These are phyloP conservation scores for Campaea margaritaria DNA, from an alignment of 2,888 invertebrate species.

Conservation along the genomic window DNA sequence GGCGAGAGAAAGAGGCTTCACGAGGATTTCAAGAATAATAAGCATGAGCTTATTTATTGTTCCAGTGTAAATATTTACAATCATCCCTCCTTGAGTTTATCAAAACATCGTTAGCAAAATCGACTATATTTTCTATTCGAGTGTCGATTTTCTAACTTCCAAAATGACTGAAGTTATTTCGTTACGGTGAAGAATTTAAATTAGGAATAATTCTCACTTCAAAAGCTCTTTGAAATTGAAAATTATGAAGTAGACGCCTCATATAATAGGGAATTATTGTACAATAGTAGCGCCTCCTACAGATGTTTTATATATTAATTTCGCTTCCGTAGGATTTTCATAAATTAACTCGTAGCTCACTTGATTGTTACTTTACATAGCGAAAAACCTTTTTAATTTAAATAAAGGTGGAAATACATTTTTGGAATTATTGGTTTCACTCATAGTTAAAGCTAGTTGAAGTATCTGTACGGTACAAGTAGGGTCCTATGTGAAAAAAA, in stretches of 20 bases:
- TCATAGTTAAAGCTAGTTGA: no score
- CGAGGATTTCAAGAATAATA: no score
- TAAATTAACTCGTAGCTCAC: slow-evolving; percentile 29
- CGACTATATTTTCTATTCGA: slow-evolving; percentile 22
- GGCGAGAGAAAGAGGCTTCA: no score
- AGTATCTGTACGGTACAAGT: no score
- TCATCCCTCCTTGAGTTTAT: slow-evolving; percentile 20
- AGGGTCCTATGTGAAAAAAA: no score
- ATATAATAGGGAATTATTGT: slow-evolving; percentile 41
- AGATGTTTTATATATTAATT: slow-evolving; percentile 38
- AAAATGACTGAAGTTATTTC: slow-evolving; percentile 40
- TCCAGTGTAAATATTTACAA: neutral
- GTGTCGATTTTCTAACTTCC: slow-evolving; percentile 37
- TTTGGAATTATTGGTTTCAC: no score
- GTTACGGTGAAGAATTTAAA: slow-evolving; percentile 38
- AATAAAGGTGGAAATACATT: slow-evolving; percentile 9
- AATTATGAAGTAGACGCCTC: slow-evolving; percentile 38
- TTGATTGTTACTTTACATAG: slow-evolving; percentile 19
- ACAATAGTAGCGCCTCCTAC: slow-evolving; percentile 37
- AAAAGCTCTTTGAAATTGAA: slow-evolving; percentile 42
- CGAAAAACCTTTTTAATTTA: slow-evolving; percentile 8
- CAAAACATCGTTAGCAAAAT: slow-evolving; percentile 21
- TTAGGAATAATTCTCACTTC: slow-evolving; percentile 44
- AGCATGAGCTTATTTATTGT: no score
- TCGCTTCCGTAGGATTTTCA: slow-evolving; percentile 22